Conservation (phyloP, 1,140 invertebrate species). For the Danaus plexippus region DNA sequence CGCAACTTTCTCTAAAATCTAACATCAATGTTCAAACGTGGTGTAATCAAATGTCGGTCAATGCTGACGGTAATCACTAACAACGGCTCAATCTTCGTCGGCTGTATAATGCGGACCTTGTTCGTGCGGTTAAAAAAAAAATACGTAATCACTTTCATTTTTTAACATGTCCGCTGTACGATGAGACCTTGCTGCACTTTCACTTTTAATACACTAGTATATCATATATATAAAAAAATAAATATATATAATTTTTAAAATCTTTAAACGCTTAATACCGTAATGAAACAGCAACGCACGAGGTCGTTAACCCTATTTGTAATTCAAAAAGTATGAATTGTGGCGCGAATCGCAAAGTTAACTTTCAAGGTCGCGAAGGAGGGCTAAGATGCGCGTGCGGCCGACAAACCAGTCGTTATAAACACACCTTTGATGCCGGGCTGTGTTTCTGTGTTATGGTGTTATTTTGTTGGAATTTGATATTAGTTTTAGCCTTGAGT, state of each 20-base stretch:
- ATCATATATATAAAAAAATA: no score
- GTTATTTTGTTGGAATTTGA: constrained; percentile 9
- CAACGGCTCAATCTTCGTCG: no score
- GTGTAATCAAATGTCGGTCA: constrained; percentile 42
- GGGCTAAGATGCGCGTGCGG: constrained; percentile 22
- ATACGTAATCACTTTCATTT: constrained; percentile 10
- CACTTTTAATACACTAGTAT: no score
- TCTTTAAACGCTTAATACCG: no score
- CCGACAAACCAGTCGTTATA: constrained; percentile 8
- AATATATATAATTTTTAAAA: no score
- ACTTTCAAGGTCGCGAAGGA: constrained; percentile 37
- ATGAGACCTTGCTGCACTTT: no score
- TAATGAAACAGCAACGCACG: neutral
- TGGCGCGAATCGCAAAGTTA: constrained; percentile 21
- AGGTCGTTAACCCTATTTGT: neutral
- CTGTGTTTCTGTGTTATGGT: constrained; percentile 1
- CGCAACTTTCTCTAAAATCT: no score
- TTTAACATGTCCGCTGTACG: constrained; percentile 5
- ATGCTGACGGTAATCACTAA: constrained; percentile 30
- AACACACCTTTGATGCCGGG: neutral
- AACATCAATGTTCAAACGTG: constrained; percentile 3
- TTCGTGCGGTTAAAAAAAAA: constrained; percentile 5
- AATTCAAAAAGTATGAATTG: constrained; percentile 10
- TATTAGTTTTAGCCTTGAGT: constrained; percentile 1
- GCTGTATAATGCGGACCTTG: neutral